These are phyloP conservation scores for Callyntrura sp. DNA, from an alignment of 2,888 invertebrate species.

Conservation along the genomic window DNA sequence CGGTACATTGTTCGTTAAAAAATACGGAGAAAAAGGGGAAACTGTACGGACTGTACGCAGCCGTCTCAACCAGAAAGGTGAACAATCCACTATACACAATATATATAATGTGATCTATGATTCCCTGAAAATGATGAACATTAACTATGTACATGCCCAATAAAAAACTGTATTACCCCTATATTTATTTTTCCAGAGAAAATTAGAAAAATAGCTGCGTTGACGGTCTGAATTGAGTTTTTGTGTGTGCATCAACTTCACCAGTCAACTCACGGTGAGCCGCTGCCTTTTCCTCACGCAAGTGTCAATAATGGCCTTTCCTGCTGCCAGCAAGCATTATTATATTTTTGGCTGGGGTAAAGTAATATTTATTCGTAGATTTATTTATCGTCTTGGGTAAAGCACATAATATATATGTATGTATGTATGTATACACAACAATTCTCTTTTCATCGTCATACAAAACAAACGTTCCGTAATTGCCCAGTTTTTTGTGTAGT, in stretches of 20 bases:
- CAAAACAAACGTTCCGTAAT: too few relatives aligned
- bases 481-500: background rate
- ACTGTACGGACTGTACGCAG: background rate
- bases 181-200: background rate
- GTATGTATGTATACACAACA: conserved; percentile 16
- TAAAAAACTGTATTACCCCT: background rate
- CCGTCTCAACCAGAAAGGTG: background rate
- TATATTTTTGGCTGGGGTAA: background rate
- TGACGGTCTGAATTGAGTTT: conserved; percentile 7
- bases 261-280: background rate
- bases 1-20: background rate
- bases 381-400: background rate
- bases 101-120: background rate
- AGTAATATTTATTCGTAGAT: background rate
- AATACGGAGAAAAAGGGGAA: conserved; percentile 55
- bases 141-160: conserved; percentile 2
- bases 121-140: conserved; percentile 39
- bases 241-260: conserved; percentile 55
- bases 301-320: conserved; percentile 75
- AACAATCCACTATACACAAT: background rate
- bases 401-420: background rate
- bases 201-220: background rate
- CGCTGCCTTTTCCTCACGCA: conserved; percentile 58
- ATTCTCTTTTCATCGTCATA: too few relatives aligned
- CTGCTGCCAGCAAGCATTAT: background rate